These are phyloP conservation scores for Heterodera schachtii DNA, from an alignment of 1,140 invertebrate genomes.

Conservation along the genomic window DNA sequence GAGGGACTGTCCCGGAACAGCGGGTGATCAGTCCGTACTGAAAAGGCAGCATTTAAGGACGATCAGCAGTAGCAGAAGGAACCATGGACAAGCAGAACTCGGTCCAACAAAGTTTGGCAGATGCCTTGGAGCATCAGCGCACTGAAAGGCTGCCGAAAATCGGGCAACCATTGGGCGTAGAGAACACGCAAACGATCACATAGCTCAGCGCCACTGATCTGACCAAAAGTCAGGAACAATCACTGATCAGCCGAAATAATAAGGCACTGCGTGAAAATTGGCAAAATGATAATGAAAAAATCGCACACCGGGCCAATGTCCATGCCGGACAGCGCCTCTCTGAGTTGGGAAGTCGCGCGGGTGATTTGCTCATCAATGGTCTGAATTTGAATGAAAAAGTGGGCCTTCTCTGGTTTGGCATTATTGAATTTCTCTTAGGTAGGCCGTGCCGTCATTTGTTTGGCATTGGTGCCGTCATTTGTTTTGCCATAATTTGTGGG, in stretches of 20 bases:
- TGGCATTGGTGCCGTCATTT: no score
- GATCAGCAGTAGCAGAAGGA: conserved; percentile 36
- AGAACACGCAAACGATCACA: conserved; percentile 75
- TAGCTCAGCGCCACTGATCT: conserved; percentile 72
- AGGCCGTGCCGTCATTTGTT: no score
- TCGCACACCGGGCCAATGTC: not conserved
- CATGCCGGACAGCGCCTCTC: not conserved
- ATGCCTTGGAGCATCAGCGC: conserved; percentile 78
- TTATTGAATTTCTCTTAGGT: no score
- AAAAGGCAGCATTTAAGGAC: not conserved
- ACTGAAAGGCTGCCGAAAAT: conserved; percentile 69
- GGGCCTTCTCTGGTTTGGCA: no score
- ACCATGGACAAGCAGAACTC: conserved; percentile 80
- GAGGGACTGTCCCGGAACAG: not conserved
- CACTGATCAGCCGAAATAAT: not conserved
- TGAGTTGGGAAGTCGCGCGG: not conserved
- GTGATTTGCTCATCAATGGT: not conserved
- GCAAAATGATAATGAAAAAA: not conserved
- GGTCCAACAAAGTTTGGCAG: conserved; percentile 83
- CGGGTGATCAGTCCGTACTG: conserved; percentile 11
- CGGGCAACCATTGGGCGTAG: conserved; percentile 6
- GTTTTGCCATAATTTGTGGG: no score
- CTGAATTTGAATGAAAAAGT: not conserved
- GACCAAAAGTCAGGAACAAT: conserved; percentile 64
- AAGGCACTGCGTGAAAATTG: not conserved